Conservation (phyloP, 2,797 vertebrate species). For the Tenualosa thibaudeaui region DNA sequence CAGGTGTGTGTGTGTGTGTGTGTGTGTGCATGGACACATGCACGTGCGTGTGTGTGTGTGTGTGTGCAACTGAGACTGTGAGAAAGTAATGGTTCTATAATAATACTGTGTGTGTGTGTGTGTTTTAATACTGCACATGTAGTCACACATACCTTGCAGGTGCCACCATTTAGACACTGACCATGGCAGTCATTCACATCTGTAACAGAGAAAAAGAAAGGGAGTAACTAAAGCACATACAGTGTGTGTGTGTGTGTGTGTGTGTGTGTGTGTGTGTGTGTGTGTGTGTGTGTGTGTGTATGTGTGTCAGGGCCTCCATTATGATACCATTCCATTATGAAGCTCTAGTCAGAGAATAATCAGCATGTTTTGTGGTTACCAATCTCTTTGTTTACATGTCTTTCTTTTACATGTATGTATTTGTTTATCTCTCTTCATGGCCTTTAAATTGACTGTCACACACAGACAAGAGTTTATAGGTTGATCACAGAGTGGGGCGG, state of each 20-base stretch:
- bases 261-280: not conserved
- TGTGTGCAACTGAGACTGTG: not conserved
- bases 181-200: constrained; percentile 96
- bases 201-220: constrained; percentile 66
- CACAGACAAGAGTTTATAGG: constrained; percentile 81
- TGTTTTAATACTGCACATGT: not conserved
- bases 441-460: not conserved
- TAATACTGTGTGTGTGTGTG: not conserved
- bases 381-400: not conserved
- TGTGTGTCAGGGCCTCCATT: constrained; percentile 33
- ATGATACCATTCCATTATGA: too few relatives aligned
- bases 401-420: not conserved
- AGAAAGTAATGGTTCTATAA: too few relatives aligned
- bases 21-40: not conserved
- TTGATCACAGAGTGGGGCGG: not conserved
- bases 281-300: not conserved
- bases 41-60: not conserved
- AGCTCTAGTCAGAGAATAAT: not conserved
- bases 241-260: not conserved
- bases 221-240: constrained; percentile 11
- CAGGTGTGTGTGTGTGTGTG: constrained; percentile 15
- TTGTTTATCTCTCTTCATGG: not conserved
- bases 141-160: constrained; percentile 84
- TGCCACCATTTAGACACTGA: constrained; percentile 97
- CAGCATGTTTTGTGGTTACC: not conserved